These are phyloP conservation scores for Philaethria dido DNA, from an alignment of 2,888 invertebrate genomes.

Conservation along the genomic window DNA sequence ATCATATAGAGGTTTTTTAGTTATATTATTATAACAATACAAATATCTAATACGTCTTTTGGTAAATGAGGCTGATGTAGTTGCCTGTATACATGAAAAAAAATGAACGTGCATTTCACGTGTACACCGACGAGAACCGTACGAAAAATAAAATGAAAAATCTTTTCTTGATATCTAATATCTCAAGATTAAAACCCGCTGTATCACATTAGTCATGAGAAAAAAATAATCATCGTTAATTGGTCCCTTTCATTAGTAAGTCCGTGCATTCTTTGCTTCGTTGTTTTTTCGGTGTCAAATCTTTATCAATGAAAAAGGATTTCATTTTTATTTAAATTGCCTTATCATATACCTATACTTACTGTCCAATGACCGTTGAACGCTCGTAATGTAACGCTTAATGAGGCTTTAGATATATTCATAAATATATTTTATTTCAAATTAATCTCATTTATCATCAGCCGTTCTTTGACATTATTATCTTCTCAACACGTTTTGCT, in stretches of 20 bases:
- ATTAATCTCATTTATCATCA: constrained; percentile 40
- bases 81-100: background rate
- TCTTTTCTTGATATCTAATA: constrained; percentile 28
- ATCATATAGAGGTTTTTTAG: background rate
- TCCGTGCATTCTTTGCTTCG: constrained; percentile 73
- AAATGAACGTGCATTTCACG: constrained; percentile 2
- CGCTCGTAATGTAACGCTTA: constrained; percentile 68
- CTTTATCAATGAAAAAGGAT: constrained; percentile 82
- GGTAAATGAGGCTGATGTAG: background rate
- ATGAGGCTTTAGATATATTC: constrained; percentile 43
- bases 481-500: constrained; percentile 29
- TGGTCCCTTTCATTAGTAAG: constrained; percentile 83
- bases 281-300: constrained; percentile 81
- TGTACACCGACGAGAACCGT: background rate
- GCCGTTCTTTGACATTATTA: constrained; percentile 32
- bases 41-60: background rate
- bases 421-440: constrained; percentile 35
- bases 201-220: constrained; percentile 70
- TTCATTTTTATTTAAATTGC: constrained; percentile 81
- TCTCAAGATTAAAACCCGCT: constrained; percentile 53
- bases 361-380: constrained; percentile 64
- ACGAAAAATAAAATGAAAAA: constrained; percentile 23
- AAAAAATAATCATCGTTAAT: constrained; percentile 82
- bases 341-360: constrained; percentile 65
- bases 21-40: background rate